Percentiles rank a stretch among this genome's conserved stretches.
Evolutionary conservation across 2,797 vertebrate species (phyloP).

Genomic region (Amblyopsis hoosieri): DNA sequence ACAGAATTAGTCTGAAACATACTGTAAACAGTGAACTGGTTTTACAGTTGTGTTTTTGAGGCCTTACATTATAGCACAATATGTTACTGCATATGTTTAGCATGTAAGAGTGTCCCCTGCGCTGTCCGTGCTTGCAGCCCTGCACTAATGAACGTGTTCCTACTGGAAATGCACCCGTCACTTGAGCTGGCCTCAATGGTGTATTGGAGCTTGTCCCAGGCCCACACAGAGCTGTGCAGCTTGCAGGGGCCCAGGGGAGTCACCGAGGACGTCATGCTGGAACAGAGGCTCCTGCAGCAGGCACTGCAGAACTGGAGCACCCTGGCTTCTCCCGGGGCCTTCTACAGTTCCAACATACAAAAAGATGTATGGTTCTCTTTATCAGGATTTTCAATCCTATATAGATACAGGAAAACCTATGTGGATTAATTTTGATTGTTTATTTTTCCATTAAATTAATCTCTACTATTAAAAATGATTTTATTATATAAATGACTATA

Average conservation of each 20-base stretch:
- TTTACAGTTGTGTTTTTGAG: too few species aligned
- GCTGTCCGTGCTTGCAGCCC: slow-evolving; percentile 56
- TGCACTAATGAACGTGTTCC: slow-evolving; percentile 68
- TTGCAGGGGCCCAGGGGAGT: slow-evolving; percentile 49
- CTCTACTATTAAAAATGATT: too few species aligned
- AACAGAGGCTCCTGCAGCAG: slow-evolving; percentile 64
- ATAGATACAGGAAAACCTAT: not conserved
- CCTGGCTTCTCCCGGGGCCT: slow-evolving; percentile 50
- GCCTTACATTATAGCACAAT: not conserved
- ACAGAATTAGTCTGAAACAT: too few species aligned
- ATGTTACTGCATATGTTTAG: not conserved
- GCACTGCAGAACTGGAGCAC: slow-evolving; percentile 65
- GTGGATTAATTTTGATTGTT: not conserved
- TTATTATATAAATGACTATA: too few species aligned
- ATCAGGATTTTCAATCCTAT: not conserved
- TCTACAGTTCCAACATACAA: slow-evolving; percentile 70
- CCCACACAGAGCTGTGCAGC: slow-evolving; percentile 67
- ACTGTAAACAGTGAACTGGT: too few species aligned
- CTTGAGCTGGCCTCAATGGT: slow-evolving; percentile 69
- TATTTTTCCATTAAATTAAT: not conserved
- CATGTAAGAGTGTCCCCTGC: not conserved
- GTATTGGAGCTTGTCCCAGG: slow-evolving; percentile 56
- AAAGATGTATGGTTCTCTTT: slow-evolving; percentile 61
- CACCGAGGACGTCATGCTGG: slow-evolving; percentile 54
- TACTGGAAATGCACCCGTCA: slow-evolving; percentile 82